Conservation (phyloP, 1,140 invertebrate genomes). For the Pissodes strobi region DNA sequence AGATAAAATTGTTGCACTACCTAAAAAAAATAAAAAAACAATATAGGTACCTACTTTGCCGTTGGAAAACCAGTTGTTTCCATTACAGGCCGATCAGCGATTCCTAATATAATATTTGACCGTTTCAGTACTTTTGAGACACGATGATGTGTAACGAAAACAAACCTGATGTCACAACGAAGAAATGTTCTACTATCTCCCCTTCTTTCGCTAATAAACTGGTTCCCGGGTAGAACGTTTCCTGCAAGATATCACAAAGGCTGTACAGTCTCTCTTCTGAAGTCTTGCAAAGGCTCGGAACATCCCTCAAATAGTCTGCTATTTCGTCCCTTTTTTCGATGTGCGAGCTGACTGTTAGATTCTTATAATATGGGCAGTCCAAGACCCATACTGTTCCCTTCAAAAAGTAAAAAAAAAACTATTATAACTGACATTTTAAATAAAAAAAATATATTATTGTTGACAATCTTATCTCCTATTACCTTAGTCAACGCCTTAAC, state of each 20-base stretch:
- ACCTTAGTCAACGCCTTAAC: conserved; percentile 15
- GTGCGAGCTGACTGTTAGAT: conserved; percentile 82
- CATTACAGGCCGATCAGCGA: no score
- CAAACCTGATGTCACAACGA: conserved; percentile 88
- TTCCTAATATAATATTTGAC: no score
- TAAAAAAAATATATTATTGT: conserved; percentile 52
- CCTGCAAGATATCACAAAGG: conserved; percentile 85
- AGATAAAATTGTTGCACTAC: conserved; percentile 17
- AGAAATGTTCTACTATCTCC: conserved; percentile 92
- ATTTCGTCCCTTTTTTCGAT: conserved; percentile 80
- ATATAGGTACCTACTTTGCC: no score
- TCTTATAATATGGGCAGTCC: conserved; percentile 82
- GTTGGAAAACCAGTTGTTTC: background rate
- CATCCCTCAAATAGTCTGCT: conserved; percentile 79
- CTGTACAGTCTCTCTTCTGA: conserved; percentile 77
- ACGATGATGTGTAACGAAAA: conserved; percentile 76
- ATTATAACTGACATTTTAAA: background rate
- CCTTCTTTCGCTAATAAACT: conserved; percentile 80
- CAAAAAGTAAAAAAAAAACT: conserved; percentile 21
- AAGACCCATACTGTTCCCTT: conserved; percentile 84
- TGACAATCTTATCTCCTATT: conserved; percentile 68
- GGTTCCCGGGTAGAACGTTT: conserved; percentile 84
- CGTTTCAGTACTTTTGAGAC: no score
- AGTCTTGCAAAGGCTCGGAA: conserved; percentile 81
- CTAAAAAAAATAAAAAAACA: conserved; percentile 3